Percentiles rank a stretch among this genome's conserved stretches.
phyloP scores from a whole-genome alignment of 2,888 invertebrate species.

The Acronicta aceris region DNA sequence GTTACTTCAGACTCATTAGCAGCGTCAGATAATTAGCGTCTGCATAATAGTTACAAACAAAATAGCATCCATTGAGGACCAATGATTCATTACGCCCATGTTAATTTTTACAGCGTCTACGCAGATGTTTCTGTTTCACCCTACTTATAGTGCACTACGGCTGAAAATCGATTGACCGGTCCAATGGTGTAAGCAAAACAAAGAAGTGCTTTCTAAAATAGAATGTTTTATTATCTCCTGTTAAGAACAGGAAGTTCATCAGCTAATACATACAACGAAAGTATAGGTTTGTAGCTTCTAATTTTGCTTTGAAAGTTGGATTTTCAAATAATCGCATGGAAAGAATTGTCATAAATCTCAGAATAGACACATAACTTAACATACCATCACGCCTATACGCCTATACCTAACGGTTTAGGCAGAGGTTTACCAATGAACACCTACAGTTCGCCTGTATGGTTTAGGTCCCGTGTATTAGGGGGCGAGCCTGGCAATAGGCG shows the following conservation, averaged over 20 bases:
- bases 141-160: slow-evolving; percentile 8
- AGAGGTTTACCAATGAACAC: too few species aligned
- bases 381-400: too few species aligned
- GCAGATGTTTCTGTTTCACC: slow-evolving; percentile 8
- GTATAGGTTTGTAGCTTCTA: neutral
- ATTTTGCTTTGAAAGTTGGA: neutral
- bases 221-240: slow-evolving; percentile 31
- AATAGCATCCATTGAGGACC: slow-evolving; percentile 63
- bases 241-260: slow-evolving; percentile 28
- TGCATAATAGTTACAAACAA: slow-evolving; percentile 50
- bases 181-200: slow-evolving; percentile 15
- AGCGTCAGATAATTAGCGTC: slow-evolving; percentile 67
- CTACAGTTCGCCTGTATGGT: too few species aligned
- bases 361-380: too few species aligned
- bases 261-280: neutral
- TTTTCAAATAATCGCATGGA: too few species aligned
- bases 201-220: slow-evolving; percentile 25
- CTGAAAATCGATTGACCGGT: slow-evolving; percentile 6
- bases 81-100: slow-evolving; percentile 63
- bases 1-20: slow-evolving; percentile 64
- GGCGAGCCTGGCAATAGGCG: too few species aligned
- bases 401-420: too few species aligned
- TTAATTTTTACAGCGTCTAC: slow-evolving; percentile 18
- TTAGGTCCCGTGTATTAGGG: too few species aligned
- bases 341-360: too few species aligned